Evolutionary conservation across 1,140 invertebrate species (phyloP), one percentile per base, ranked within the genome.

Genomic region (Ceratitis capitata): DNA sequence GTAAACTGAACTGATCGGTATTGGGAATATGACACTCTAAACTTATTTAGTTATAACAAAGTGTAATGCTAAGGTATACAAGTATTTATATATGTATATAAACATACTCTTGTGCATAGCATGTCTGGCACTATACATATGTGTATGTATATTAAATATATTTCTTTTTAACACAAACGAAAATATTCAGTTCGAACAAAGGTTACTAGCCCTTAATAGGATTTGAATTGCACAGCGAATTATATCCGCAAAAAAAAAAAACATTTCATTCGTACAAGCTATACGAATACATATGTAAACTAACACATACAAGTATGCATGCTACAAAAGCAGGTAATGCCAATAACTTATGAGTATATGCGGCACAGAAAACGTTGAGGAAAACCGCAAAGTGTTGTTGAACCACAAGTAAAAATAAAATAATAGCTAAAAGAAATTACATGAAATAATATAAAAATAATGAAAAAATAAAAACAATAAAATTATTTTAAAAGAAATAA

Each of bases 171-270:
- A n/a, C n/a, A n/a, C n/a, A n/a, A n/a, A 10, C 19, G 26, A 29
- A 26, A 3, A 32, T 64, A 64, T 64, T 14, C n/a, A n/a, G 32
- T 42, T 39, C n/a, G 2, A 32, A 35, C 64, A 26, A n/a, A 26
- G 26, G 64, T 69, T 69, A 39, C 64, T 69, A 42, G 64, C 29
- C 32, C 64, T 69, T 69, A 69, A 69, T 29, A 69, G 35, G 64
- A 69, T 69, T 69, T 69, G 32, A 69, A 69, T 42, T 3, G 3
- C 32, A 69, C n/a, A 39, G 16, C 35, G 32, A 39, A 32, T 19
- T 19, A 9, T 4, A 69, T 61, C 0, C 45, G n/a, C n/a, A 56
- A 56, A 10, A 19, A 56, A 56, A n/a, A n/a, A n/a, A n/a, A n/a
- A n/a, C n/a, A n/a, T n/a, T n/a, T n/a, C n/a, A n/a, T n/a, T n/a